A percentile compares a stretch with the other conserved stretches of the same genome.
Evolutionary conservation across 2,113 vertebrate species (phyloP).

Genomic region (Galeopterus variegatus): DNA sequence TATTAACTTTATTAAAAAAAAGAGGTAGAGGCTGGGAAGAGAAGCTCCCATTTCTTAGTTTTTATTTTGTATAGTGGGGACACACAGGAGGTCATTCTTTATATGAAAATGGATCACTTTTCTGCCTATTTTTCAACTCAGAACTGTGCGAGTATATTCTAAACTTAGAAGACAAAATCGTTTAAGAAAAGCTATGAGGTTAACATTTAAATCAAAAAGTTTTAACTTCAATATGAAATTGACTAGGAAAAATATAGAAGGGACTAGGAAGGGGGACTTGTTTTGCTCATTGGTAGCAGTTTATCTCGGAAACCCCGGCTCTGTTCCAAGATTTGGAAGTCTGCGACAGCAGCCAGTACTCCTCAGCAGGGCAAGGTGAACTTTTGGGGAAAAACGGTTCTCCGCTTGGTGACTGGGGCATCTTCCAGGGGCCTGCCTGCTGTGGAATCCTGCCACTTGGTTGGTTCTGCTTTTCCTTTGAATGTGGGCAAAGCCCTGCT

Average conservation of each 20-base stretch:
- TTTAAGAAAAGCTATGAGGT: constrained; percentile 3
- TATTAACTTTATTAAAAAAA: background rate
- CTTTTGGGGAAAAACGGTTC: rapidly evolving
- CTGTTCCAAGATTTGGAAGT: background rate
- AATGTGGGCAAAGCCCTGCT: background rate
- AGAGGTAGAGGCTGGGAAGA: background rate
- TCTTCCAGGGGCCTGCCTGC: background rate
- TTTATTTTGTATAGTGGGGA: background rate
- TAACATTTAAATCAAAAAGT: background rate
- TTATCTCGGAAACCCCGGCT: background rate
- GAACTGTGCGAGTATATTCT: background rate
- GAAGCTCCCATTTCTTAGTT: background rate
- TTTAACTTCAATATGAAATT: constrained; percentile 50
- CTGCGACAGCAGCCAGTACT: rapidly evolving
- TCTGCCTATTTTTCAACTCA: background rate
- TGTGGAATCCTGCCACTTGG: background rate
- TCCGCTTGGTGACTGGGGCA: background rate
- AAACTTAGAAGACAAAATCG: background rate
- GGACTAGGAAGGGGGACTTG: background rate
- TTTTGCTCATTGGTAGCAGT: background rate
- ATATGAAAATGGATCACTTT: background rate
- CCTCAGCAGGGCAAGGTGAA: background rate
- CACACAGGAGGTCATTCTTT: background rate
- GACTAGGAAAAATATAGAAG: background rate
- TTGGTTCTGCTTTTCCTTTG: background rate